phyloP scores from a whole-genome alignment of 2,888 invertebrate genomes.

The Oxyteleia sp. region DNA sequence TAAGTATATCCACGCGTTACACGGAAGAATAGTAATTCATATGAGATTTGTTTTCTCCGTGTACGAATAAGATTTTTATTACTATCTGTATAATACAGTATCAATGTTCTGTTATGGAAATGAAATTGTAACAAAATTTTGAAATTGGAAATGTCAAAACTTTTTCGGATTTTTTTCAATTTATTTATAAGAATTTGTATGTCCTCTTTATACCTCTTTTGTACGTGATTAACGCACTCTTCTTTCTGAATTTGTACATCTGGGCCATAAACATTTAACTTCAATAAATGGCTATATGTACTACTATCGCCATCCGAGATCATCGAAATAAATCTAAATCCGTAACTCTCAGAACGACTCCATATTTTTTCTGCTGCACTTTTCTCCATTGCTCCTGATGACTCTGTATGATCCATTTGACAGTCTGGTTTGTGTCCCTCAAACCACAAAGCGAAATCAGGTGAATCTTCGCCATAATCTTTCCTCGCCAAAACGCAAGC shows the following conservation, averaged over 20 bases:
- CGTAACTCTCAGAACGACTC: constrained; percentile 1
- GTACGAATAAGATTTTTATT: no score
- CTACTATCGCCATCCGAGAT: constrained; percentile 24
- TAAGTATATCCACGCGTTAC: no score
- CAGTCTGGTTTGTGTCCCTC: constrained; percentile 4
- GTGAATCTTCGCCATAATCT: constrained; percentile 6
- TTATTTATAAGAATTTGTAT: no score
- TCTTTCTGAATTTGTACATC: constrained; percentile 18
- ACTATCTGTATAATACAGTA: no score
- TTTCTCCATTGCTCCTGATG: constrained; percentile 28
- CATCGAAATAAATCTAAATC: constrained; percentile 1
- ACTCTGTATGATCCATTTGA: constrained; percentile 16
- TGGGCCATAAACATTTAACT: constrained; percentile 25
- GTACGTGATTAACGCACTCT: constrained; percentile 31
- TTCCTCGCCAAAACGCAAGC: constrained; percentile 9
- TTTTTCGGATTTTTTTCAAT: no score
- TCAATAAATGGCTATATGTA: constrained; percentile 9
- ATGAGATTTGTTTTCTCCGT: no score
- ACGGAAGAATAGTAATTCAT: no score
- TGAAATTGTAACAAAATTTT: no score
- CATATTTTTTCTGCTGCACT: constrained; percentile 26
- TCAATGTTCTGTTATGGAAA: no score
- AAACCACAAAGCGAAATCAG: constrained; percentile 15
- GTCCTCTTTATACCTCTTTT: no score
- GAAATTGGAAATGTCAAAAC: no score